phyloP scores from a whole-genome alignment of 2,888 invertebrate genomes.

The Aromia moschata region DNA sequence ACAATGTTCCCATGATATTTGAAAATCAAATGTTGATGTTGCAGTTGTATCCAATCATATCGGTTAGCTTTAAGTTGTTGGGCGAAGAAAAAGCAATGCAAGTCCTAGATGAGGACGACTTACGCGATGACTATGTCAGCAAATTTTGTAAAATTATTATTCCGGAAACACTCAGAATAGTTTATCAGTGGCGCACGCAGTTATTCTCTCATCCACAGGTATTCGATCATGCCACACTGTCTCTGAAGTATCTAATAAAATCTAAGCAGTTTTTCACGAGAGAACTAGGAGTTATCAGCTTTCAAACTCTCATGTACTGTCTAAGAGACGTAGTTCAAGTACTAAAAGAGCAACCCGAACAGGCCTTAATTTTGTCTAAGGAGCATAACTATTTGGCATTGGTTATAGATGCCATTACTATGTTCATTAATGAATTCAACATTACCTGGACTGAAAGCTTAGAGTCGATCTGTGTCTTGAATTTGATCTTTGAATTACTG shows the following conservation, averaged over 20 bases:
- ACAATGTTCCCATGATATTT: constrained; percentile 49
- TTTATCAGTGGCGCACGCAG: constrained; percentile 56
- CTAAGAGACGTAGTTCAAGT: constrained; percentile 66
- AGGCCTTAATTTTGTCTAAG: constrained; percentile 42
- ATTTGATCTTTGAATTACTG: constrained; percentile 66
- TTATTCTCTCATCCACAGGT: constrained; percentile 61
- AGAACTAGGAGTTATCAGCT: constrained; percentile 71
- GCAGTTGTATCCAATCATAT: constrained; percentile 71
- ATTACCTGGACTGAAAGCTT: constrained; percentile 82
- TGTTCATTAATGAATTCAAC: constrained; percentile 73
- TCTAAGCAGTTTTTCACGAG: constrained; percentile 68
- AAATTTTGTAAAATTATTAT: constrained; percentile 72
- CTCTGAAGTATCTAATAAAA: constrained; percentile 68
- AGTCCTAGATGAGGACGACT: constrained; percentile 59
- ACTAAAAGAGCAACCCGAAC: constrained; percentile 46
- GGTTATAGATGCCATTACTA: constrained; percentile 72
- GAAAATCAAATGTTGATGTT: constrained; percentile 71
- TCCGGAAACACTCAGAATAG: constrained; percentile 68
- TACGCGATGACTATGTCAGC: constrained; percentile 69
- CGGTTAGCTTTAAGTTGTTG: constrained; percentile 28
- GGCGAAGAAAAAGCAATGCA: constrained; percentile 40
- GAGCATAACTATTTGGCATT: constrained; percentile 65
- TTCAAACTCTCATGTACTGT: constrained; percentile 71
- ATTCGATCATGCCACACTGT: constrained; percentile 64
- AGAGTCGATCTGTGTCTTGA: constrained; percentile 75